phyloP scores from a whole-genome alignment of 2,797 vertebrate genomes.

The Siniperca undulata region DNA sequence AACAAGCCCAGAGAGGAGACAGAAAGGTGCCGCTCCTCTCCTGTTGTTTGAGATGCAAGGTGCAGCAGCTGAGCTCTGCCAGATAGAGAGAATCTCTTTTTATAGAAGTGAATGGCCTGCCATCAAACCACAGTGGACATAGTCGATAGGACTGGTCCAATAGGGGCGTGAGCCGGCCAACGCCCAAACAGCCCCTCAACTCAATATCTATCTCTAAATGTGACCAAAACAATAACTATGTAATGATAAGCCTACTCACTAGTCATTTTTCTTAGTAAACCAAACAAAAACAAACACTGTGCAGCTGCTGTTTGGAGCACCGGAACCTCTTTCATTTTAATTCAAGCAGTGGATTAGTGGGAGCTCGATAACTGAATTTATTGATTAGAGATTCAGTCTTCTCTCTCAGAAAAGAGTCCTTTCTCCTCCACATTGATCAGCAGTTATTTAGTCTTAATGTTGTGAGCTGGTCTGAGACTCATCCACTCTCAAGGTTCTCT shows the following conservation, averaged over 20 bases:
- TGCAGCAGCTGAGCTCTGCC: slow-evolving; percentile 36
- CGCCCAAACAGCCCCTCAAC: neutral
- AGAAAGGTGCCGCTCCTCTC: slow-evolving; percentile 37
- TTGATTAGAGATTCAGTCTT: slow-evolving; percentile 77
- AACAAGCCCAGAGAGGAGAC: slow-evolving; percentile 60
- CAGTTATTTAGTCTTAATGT: slow-evolving; percentile 67
- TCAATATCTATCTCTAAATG: slow-evolving; percentile 40
- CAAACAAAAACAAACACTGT: slow-evolving; percentile 38
- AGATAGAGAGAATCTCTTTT: slow-evolving; percentile 33
- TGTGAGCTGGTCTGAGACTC: slow-evolving; percentile 49
- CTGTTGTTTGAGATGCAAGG: slow-evolving; percentile 41
- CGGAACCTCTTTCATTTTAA: slow-evolving; percentile 54
- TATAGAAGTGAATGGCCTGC: slow-evolving; percentile 19
- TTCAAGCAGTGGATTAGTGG: slow-evolving; percentile 70
- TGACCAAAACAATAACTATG: slow-evolving; percentile 18
- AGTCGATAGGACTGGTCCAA: slow-evolving; percentile 19
- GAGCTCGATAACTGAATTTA: slow-evolving; percentile 73
- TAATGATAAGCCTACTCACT: slow-evolving; percentile 18
- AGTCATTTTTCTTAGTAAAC: slow-evolving; percentile 31
- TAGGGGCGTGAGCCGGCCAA: neutral
- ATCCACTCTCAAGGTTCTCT: slow-evolving; percentile 47
- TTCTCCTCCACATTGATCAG: slow-evolving; percentile 75
- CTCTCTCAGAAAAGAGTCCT: slow-evolving; percentile 68
- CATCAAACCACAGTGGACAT: slow-evolving; percentile 35
- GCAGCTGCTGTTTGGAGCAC: slow-evolving; percentile 23